Evolutionary conservation across 2,113 vertebrate genomes (phyloP), one percentile per base, ranked within the genome.

Genomic region (Paedocypris sp.): DNA sequence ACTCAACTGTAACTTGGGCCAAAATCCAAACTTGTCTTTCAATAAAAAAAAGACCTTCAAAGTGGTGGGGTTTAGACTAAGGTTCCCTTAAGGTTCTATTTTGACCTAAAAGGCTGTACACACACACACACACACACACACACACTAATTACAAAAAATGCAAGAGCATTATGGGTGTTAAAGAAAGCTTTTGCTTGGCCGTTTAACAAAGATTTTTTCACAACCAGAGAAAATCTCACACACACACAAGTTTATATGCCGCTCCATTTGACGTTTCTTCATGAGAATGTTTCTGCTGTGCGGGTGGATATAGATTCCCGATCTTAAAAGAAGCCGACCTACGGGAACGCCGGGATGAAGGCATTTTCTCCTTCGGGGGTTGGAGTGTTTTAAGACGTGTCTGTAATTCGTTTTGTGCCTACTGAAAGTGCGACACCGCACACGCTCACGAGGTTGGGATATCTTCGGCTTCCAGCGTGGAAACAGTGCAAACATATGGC

Each of bases 321-420:
- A 60, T 36, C 67, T 64, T 57, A 64, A 70, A 69, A 45, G 54
- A 38, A 49, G 25, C 26, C 42, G 36, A 39, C 36, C 51, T 2
- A 4, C 15, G 3, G 20, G 28, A 68, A 64, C 47, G 60, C 32
- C 54, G 56, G 57, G 22, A 41, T 42, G 38, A 45, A 46, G 35
- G 51, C 46, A 9, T 26, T 60, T 49, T 26, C 49, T 35, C 59
- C 38, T 65, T 66, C 62, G 19, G 53, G 58, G 43, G 49, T 18
- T 56, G 47, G 36, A 31, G 18, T 22, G 11, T 60, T 53, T 52
- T 23, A 32, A 35, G 6, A 25, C 28, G 31, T 32, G 13, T 41
- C 18, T 39, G 2, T 25, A 28, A 15, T 58, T 23, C 3, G 39
- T 22, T 33, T 5, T 28, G 46, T 35, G 23, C 19, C 45, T 35